These are phyloP conservation scores for Drosophila littoralis DNA, from an alignment of 1,140 invertebrate species.

Conservation along the genomic window DNA sequence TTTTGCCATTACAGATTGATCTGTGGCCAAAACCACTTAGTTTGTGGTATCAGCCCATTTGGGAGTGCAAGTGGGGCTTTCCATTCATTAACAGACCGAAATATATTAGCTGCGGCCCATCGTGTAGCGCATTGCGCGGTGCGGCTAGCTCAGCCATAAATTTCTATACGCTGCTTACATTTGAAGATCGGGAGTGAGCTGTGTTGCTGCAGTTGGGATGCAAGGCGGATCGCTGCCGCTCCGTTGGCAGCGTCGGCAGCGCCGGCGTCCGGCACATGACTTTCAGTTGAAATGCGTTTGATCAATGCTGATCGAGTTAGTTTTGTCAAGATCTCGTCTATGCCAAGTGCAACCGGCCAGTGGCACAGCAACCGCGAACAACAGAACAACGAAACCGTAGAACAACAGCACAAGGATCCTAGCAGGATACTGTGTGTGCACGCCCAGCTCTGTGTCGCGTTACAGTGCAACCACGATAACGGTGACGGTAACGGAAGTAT, in stretches of 20 bases:
- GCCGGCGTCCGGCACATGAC: conserved; percentile 69
- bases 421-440: conserved; percentile 22
- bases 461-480: conserved; percentile 4
- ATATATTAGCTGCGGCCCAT: conserved; percentile 39
- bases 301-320: conserved; percentile 80
- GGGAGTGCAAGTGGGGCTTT: conserved; percentile 24
- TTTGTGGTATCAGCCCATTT: conserved; percentile 26
- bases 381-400: conserved; percentile 6
- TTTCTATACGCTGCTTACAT: conserved; percentile 56
- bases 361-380: neutral
- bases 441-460: neutral
- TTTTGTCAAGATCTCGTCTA: conserved; percentile 83
- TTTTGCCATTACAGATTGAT: conserved; percentile 54
- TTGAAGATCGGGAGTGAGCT: conserved; percentile 49
- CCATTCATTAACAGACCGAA: conserved; percentile 45
- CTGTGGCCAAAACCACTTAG: conserved; percentile 45
- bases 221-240: conserved; percentile 33
- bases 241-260: conserved; percentile 23
- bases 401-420: conserved; percentile 22
- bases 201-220: conserved; percentile 18
- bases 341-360: conserved; percentile 69
- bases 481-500: conserved; percentile 44
- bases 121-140: conserved; percentile 62
- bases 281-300: conserved; percentile 81
- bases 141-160: conserved; percentile 65